These are phyloP conservation scores for Mythimna vitellina DNA, from an alignment of 2,888 invertebrate genomes.

Conservation along the genomic window DNA sequence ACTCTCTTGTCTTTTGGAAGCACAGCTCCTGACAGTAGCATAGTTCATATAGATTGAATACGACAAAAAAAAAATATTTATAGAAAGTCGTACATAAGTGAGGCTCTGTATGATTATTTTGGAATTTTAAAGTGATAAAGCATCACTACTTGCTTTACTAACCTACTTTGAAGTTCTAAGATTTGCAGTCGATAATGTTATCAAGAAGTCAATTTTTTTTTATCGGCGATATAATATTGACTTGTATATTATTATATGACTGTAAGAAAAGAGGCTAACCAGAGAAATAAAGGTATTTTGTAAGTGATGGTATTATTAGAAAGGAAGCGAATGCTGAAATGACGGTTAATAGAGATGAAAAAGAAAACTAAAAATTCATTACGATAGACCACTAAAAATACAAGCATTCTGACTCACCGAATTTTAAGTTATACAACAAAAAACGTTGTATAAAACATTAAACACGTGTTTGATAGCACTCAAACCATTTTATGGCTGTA, in stretches of 20 bases:
- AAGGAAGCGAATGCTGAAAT: not conserved
- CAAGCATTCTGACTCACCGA: constrained; percentile 21
- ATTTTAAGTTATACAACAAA: constrained; percentile 20
- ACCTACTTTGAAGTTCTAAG: not conserved
- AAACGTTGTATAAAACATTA: constrained; percentile 18
- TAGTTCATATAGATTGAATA: not conserved
- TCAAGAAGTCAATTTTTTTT: not conserved
- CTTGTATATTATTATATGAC: not conserved
- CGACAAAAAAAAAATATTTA: not conserved
- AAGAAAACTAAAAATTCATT: not conserved
- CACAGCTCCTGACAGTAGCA: no score
- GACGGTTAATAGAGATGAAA: not conserved
- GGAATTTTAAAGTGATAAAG: not conserved
- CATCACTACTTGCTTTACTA: not conserved
- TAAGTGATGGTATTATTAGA: not conserved
- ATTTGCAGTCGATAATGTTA: not conserved
- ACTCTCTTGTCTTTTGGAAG: not conserved
- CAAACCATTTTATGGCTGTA: constrained; percentile 38
- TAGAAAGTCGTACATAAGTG: not conserved
- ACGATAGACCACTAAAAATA: constrained; percentile 4
- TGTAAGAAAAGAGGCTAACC: not conserved
- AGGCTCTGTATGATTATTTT: not conserved
- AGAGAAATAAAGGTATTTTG: not conserved
- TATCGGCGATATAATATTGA: not conserved
- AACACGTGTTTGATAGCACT: constrained; percentile 41